Evolutionary conservation across 2,797 vertebrate species (phyloP).

Genomic region (Propithecus perrieri): DNA sequence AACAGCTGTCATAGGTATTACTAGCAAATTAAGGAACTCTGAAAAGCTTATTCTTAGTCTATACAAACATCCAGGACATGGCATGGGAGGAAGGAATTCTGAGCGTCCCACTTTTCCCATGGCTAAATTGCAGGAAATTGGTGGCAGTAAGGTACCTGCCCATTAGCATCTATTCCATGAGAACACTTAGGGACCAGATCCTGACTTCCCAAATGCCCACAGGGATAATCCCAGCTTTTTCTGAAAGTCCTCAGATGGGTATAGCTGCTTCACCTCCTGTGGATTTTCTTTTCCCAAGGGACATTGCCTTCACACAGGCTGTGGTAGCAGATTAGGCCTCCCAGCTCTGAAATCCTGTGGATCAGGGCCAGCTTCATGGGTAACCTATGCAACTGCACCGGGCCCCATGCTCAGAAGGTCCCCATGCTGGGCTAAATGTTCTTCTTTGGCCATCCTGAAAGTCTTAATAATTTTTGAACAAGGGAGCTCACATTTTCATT

Average conservation of each 20-base stretch:
- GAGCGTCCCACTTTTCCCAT: background rate
- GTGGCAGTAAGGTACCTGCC: background rate
- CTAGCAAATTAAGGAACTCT: background rate
- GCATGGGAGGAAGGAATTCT: background rate
- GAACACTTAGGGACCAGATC: background rate
- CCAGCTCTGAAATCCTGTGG: background rate
- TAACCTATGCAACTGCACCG: background rate
- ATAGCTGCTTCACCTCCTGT: background rate
- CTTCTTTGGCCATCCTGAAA: too few relatives aligned
- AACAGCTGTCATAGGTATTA: background rate
- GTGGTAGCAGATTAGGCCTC: background rate
- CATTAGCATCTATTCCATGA: background rate
- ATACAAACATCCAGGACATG: background rate
- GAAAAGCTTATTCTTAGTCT: constrained; percentile 9
- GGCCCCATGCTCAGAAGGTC: too few relatives aligned
- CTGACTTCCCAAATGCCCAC: background rate
- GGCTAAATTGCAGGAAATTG: background rate
- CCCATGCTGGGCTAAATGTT: too few relatives aligned
- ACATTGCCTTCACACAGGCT: background rate
- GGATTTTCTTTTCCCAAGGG: background rate
- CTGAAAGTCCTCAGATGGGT: background rate
- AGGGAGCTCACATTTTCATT: too few relatives aligned
- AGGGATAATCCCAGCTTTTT: background rate
- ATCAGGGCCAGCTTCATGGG: background rate
- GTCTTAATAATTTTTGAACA: too few relatives aligned